Evolutionary conservation across 2,888 invertebrate genomes (phyloP).

Genomic region (Leptopterna dolabrata): DNA sequence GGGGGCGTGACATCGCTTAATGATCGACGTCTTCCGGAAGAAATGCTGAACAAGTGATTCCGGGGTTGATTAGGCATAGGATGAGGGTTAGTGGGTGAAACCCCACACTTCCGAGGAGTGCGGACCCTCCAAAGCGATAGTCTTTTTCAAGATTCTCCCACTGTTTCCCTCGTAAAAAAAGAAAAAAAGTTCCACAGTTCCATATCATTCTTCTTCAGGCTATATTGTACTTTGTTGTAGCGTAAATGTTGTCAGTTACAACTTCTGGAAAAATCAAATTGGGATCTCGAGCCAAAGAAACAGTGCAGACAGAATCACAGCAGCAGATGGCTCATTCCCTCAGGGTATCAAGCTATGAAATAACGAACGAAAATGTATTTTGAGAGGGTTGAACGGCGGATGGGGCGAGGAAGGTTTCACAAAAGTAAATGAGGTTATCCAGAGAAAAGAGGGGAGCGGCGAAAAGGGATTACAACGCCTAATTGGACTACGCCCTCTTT

Average conservation of each 20-base stretch:
- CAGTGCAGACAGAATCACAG: neutral
- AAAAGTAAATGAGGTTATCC: slow-evolving; percentile 49
- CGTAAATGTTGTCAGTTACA: too few species aligned
- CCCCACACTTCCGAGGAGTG: too few species aligned
- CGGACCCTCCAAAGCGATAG: too few species aligned
- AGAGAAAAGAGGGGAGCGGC: neutral
- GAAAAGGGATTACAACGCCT: slow-evolving; percentile 36
- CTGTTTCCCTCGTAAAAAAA: too few species aligned
- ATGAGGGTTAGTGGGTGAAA: too few species aligned
- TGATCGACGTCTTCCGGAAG: too few species aligned
- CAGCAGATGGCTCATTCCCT: slow-evolving; percentile 40
- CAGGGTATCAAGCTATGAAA: slow-evolving; percentile 20
- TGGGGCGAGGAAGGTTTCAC: slow-evolving; percentile 20
- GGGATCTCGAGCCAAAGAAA: neutral
- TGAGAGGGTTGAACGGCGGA: slow-evolving; percentile 21
- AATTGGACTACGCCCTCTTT: slow-evolving; percentile 54
- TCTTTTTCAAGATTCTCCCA: too few species aligned
- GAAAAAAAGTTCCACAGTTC: too few species aligned
- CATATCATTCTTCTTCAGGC: too few species aligned
- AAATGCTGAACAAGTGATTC: too few species aligned
- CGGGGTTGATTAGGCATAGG: too few species aligned
- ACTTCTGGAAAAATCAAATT: neutral
- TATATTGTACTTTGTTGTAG: too few species aligned
- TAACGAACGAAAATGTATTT: slow-evolving; percentile 49
- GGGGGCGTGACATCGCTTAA: neutral